A percentile compares a stretch with the other conserved stretches of the same genome.
phyloP scores from a whole-genome alignment of 2,797 vertebrate genomes.

The Tenualosa thibaudeaui region DNA sequence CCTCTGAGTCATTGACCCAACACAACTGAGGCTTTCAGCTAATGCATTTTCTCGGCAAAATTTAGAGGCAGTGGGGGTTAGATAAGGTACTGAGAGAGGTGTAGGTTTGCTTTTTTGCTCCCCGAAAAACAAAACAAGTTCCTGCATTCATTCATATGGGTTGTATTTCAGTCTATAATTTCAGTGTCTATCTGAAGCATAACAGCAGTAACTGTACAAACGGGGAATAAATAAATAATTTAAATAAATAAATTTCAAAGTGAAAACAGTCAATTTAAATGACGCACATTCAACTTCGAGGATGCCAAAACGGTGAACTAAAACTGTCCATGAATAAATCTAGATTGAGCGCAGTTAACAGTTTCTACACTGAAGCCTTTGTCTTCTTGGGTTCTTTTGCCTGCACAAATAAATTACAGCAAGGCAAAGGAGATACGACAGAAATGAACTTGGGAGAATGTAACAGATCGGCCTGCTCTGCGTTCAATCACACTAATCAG shows the following conservation, averaged over 20 bases:
- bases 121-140: background rate
- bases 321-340: slow-evolving; percentile 28
- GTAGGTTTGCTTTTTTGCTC: background rate
- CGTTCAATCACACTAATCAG: slow-evolving; percentile 25
- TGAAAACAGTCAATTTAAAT: background rate
- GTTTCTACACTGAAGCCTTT: slow-evolving; percentile 37
- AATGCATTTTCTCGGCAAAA: slow-evolving; percentile 3
- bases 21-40: slow-evolving; percentile 34
- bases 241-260: background rate
- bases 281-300: background rate
- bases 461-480: slow-evolving; percentile 30
- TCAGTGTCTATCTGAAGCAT: background rate
- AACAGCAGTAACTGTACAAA: slow-evolving; percentile 18
- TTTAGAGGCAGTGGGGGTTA: background rate
- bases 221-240: background rate
- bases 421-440: slow-evolving; percentile 46
- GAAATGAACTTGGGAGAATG: slow-evolving; percentile 28
- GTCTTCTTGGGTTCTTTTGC: slow-evolving; percentile 30
- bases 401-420: slow-evolving; percentile 54
- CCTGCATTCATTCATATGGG: background rate
- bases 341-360: background rate
- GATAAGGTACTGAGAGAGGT: background rate
- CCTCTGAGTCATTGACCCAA: slow-evolving; percentile 59
- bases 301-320: slow-evolving; percentile 42
- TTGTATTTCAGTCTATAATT: background rate